Conservation (phyloP, 2,113 vertebrate genomes). For the Seriola quinqueradiata region DNA sequence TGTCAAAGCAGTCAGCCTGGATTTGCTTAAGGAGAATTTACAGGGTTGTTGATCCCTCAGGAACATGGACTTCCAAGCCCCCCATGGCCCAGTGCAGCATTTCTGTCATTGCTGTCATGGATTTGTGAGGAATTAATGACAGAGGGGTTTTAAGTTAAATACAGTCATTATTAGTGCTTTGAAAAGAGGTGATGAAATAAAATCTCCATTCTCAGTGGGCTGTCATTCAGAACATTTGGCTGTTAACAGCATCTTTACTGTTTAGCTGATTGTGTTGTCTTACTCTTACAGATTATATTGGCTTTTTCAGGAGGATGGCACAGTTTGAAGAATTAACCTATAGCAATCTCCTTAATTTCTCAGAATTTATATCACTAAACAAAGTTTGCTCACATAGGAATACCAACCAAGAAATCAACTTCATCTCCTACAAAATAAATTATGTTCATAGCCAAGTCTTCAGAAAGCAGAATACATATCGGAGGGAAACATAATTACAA, state of each 20-base stretch:
- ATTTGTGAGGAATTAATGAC: slow-evolving; percentile 6
- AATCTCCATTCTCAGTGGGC: background rate
- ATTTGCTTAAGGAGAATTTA: slow-evolving; percentile 63
- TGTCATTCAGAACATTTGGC: slow-evolving; percentile 11
- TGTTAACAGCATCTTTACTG: background rate
- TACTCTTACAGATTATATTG: background rate
- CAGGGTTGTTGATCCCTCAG: slow-evolving; percentile 27
- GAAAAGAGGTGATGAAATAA: slow-evolving; percentile 8
- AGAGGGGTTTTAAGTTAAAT: slow-evolving; percentile 22
- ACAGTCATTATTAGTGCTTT: slow-evolving; percentile 7
- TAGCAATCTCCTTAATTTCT: background rate
- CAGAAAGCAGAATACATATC: background rate
- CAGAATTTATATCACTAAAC: background rate
- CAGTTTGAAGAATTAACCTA: background rate
- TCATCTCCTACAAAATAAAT: background rate
- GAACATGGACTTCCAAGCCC: slow-evolving; percentile 30
- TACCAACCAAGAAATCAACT: background rate
- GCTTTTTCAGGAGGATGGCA: background rate
- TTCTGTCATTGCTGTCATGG: slow-evolving; percentile 16
- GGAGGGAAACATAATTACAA: background rate
- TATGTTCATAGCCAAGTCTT: background rate
- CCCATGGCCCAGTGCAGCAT: slow-evolving; percentile 6
- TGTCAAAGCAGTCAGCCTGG: slow-evolving; percentile 63
- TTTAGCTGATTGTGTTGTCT: background rate
- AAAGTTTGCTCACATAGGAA: background rate